Evolutionary conservation across 2,888 invertebrate genomes (phyloP).

Genomic region (Nymphalis polychloros): DNA sequence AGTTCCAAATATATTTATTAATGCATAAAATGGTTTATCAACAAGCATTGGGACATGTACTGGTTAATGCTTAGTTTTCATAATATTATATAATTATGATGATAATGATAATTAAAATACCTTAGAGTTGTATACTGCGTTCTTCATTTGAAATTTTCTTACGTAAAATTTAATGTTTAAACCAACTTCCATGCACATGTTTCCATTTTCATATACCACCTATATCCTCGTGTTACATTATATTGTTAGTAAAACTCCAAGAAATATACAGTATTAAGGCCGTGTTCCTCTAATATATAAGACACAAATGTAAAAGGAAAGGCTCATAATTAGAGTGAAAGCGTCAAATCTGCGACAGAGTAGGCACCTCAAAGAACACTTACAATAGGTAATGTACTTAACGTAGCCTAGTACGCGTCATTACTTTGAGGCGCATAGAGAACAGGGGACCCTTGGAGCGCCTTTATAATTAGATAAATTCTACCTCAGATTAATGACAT

Average conservation of each 20-base stretch:
- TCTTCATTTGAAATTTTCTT: no score
- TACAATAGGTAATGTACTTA: constrained; percentile 81
- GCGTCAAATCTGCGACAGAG: constrained; percentile 64
- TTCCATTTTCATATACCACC: not conserved
- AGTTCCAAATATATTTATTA: no score
- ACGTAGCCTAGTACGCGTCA: constrained; percentile 70
- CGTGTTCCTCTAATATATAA: constrained; percentile 47
- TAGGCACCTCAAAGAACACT: constrained; percentile 74
- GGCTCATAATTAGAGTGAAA: constrained; percentile 76
- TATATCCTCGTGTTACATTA: not conserved
- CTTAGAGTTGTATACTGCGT: no score
- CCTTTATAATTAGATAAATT: constrained; percentile 37
- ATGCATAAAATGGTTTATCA: no score
- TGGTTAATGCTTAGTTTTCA: no score
- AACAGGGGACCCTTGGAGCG: constrained; percentile 52
- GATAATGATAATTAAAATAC: no score
- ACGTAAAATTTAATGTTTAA: no score
- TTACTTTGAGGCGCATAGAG: constrained; percentile 67
- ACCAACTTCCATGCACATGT: not conserved
- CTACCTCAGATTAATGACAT: constrained; percentile 23
- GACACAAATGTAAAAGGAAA: constrained; percentile 45
- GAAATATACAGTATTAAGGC: constrained; percentile 1
- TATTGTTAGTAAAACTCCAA: constrained; percentile 1
- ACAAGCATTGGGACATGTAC: no score
- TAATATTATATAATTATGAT: no score